Percentiles rank a stretch among this genome's conserved stretches.
Conservation (phyloP, 2,113 vertebrate genomes). For the Malurus elegans region DNA sequence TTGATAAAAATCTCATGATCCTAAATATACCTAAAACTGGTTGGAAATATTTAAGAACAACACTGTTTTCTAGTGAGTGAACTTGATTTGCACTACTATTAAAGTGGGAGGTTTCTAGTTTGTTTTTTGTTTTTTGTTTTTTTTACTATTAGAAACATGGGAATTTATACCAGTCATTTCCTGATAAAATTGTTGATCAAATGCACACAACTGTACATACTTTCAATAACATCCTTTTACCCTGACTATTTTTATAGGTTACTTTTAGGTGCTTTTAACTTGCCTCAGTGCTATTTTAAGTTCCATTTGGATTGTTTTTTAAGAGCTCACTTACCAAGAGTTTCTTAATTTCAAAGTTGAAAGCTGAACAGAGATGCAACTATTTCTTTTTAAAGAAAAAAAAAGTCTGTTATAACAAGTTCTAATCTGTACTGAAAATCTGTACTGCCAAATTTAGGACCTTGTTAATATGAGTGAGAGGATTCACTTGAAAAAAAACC, state of each 20-base stretch:
- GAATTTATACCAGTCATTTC: neutral
- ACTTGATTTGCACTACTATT: neutral
- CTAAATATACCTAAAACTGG: neutral
- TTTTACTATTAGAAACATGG: neutral
- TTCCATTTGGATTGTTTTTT: neutral
- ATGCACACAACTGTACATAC: neutral
- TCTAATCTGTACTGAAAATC: neutral
- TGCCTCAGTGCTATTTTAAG: neutral
- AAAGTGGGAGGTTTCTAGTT: neutral
- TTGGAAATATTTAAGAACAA: neutral
- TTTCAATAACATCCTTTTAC: neutral
- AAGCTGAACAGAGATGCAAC: neutral
- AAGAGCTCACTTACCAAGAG: neutral
- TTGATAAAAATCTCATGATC: neutral
- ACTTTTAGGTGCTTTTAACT: neutral
- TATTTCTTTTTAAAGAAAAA: neutral
- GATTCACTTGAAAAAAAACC: neutral
- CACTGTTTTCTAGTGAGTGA: accelerated
- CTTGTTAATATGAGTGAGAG: neutral
- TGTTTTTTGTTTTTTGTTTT: neutral
- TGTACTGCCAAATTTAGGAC: neutral
- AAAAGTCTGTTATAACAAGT: neutral
- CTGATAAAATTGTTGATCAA: neutral
- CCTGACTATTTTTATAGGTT: neutral
- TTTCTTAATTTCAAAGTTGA: neutral